Base-by-base conservation (phyloP, 1,140 invertebrate species). In the Oscheius sp. region DNA sequence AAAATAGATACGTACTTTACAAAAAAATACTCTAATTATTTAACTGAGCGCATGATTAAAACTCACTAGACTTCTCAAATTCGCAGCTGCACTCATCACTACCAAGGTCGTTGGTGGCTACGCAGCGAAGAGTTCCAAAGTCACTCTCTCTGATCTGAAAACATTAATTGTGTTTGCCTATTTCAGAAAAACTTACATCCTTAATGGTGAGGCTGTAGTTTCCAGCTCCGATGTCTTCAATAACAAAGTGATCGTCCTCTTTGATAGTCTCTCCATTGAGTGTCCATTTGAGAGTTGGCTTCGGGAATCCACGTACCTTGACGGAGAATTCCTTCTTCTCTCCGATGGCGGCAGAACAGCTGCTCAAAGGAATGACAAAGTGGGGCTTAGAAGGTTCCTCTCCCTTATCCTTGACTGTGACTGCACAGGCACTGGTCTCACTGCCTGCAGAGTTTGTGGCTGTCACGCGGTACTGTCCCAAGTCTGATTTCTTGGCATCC, bases 401-500 rank as follows among this genome's bases (percentile, higher is more conserved):
- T 35, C 80, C 77, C 32, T 45, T 67, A 2, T 46, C 35, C n/a
- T 26, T 68, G 28, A 74, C 72, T 20, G 49, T 74, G 3, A 84
- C 80, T 26, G 77, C 68, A 52, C 80, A 83, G n/a, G 23, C 68
- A 36, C 61, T 75, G 29, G 82, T 68, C 3, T 65, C 77, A 13
- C 36, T 49, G 18, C 78, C 79, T 62, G 77, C 80, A 49, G 75
- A 64, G 65, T 85, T 85, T 18, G 65, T 55, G 1, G 78, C 79
- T 7, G 68, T 75, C 10, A 72, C 74, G 35, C 69, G 88, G 84
- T 95, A 96, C 68, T 89, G 88, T 23, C 92, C 94, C 13, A 91
- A 89, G 85, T 96, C 94, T 61, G 88, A 86, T 26, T 85, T 79
- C 77, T 90, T 90, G 1, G 92, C 89, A 73, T 91, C 89, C 29